A percentile compares a stretch with the other conserved stretches of the same genome.
These are phyloP conservation scores for Tychaedon coryphoeus DNA, from an alignment of 2,113 vertebrate species.

Conservation along the genomic window DNA sequence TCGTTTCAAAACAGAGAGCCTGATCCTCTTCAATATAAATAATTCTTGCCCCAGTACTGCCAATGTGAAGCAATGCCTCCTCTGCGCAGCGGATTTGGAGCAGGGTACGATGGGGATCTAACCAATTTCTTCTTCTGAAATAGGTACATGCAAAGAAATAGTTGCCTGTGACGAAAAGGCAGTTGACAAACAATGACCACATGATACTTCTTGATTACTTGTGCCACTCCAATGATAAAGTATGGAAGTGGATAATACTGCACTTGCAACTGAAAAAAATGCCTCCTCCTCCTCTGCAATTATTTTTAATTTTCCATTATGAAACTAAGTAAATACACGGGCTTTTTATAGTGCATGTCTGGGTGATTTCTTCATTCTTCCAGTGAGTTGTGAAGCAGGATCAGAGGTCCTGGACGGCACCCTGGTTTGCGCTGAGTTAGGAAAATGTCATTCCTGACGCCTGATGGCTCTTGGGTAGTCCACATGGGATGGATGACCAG, in stretches of 20 bases:
- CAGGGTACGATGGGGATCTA: background rate
- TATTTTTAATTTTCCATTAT: constrained; percentile 35
- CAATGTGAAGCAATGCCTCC: background rate
- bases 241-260: background rate
- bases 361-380: constrained; percentile 14
- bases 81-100: background rate
- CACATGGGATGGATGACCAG: background rate
- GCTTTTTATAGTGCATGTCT: background rate
- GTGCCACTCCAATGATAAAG: constrained; percentile 17
- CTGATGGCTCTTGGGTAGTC: background rate
- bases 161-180: constrained; percentile 18
- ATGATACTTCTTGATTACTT: constrained; percentile 9
- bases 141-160: background rate
- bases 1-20: background rate
- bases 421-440: background rate
- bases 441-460: rapidly evolving
- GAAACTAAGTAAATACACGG: constrained; percentile 16
- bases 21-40: background rate
- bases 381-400: background rate
- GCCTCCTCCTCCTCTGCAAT: constrained; percentile 17
- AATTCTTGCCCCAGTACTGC: background rate
- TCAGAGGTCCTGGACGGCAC: background rate
- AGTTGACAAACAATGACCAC: constrained; percentile 33
- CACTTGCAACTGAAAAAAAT: constrained; percentile 1
- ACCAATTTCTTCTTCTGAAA: background rate